Evolutionary conservation across 1,140 invertebrate genomes (phyloP), one percentile per base, ranked within the genome.

Genomic region (Macrosteles quadrilineatus): DNA sequence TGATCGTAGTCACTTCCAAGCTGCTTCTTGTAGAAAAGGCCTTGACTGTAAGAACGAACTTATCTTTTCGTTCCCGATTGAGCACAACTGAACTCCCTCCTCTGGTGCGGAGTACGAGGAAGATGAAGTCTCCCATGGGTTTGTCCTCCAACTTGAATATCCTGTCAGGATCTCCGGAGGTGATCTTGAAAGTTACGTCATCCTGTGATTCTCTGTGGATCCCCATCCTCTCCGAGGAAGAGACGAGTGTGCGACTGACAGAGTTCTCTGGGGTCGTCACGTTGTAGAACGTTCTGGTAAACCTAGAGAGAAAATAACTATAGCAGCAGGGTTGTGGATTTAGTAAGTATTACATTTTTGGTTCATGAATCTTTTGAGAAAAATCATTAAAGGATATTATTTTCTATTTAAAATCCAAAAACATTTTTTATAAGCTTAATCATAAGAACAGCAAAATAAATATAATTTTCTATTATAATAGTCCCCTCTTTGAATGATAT

Each of bases 101-200:
- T 76, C 91, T 87, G 69, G 92, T 96, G 72, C 95, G 84, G 68
- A 98, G 88, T 36, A 90, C 84, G 25, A 98, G 84, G 79, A 98
- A 98, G 79, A 91, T 94, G 83, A 97, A 97, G 82, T 98, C 93
- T 21, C 95, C 95, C 17, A 98, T 90, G 31, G 87, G 81, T 17
- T 87, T 84, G 62, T 93, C 89, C 78, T 97, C 95, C 0, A 93
- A 92, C 78, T 95, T 96, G 83, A 98, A 98, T 77, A 97, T 91
- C 76, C 92, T 91, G 69, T 94, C 89, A 23, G 87, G 86, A 80
- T 97, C 93, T 29, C 94, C 94, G 72, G 85, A 86, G 12, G 89
- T 83, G 78, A 98, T 96, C 73, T 89, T 88, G 79, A 89, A 95
- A 70, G 90, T 88, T 12, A 97, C 85, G 65, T 89, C 87, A 17